A percentile compares a stretch with the other conserved stretches of the same genome.
Evolutionary conservation across 2,888 invertebrate genomes (phyloP).

Genomic region (Caenorhabditis becei): DNA sequence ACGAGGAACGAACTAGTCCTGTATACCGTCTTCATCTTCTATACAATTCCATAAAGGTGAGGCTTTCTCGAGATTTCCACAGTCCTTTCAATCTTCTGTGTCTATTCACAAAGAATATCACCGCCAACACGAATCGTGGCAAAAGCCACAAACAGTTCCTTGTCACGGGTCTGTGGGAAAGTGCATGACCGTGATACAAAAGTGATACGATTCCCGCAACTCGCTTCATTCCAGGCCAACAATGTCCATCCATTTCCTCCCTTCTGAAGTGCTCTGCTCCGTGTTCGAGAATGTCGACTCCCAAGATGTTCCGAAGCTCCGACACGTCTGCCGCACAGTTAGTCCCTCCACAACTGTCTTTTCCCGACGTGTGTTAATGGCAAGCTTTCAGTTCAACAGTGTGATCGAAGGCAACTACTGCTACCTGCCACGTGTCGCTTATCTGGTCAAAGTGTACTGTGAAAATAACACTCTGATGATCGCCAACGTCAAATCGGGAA

Average conservation of each 20-base stretch:
- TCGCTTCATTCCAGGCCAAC: slow-evolving; percentile 30
- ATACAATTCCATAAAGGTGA: slow-evolving; percentile 4
- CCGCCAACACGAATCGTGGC: not conserved
- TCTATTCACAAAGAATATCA: not conserved
- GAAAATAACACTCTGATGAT: slow-evolving; percentile 45
- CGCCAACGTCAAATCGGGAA: slow-evolving; percentile 53
- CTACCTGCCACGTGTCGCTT: slow-evolving; percentile 51
- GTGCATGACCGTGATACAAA: slow-evolving; percentile 21
- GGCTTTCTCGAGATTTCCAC: not conserved
- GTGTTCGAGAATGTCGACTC: slow-evolving; percentile 39
- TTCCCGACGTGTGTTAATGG: not conserved
- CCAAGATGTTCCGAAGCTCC: slow-evolving; percentile 49
- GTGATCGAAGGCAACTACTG: slow-evolving; percentile 56
- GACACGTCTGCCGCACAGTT: slow-evolving; percentile 48
- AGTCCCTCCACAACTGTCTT: not conserved
- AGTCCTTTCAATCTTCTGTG: no score
- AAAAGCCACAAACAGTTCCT: slow-evolving; percentile 14
- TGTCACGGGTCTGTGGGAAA: slow-evolving; percentile 28
- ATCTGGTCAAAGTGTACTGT: slow-evolving; percentile 43
- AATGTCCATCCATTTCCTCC: slow-evolving; percentile 53
- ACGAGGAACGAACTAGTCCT: slow-evolving; percentile 43
- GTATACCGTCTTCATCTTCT: not conserved
- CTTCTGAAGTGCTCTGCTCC: slow-evolving; percentile 42
- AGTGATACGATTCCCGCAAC: not conserved
- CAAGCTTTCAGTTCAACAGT: slow-evolving; percentile 58